phyloP scores from a whole-genome alignment of 2,797 vertebrate genomes.

The Rhinoraja longicauda region DNA sequence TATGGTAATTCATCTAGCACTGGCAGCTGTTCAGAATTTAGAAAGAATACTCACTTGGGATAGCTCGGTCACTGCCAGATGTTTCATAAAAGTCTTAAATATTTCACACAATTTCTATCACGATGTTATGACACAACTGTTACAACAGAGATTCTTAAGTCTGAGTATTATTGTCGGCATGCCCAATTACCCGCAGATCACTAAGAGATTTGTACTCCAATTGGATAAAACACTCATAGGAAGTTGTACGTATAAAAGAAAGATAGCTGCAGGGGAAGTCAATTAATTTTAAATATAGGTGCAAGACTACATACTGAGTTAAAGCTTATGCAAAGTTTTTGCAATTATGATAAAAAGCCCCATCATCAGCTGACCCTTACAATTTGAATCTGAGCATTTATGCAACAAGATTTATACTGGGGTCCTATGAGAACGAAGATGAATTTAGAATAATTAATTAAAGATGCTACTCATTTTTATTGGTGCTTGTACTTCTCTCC shows the following conservation, averaged over 20 bases:
- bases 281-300: neutral
- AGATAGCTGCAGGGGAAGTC: neutral
- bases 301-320: neutral
- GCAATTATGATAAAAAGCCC: neutral
- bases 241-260: neutral
- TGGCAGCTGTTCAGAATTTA: slow-evolving; percentile 28
- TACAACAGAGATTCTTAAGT: slow-evolving; percentile 21
- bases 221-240: slow-evolving; percentile 21
- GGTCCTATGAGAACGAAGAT: too few species aligned
- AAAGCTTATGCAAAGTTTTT: neutral
- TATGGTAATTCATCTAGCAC: slow-evolving; percentile 8
- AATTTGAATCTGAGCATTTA: neutral
- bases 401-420: neutral
- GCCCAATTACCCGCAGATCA: neutral
- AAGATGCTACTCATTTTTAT: too few species aligned
- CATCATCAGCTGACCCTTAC: neutral
- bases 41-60: neutral
- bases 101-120: slow-evolving; percentile 22
- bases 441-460: too few species aligned
- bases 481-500: too few species aligned
- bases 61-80: slow-evolving; percentile 20
- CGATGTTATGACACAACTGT: neutral
- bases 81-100: slow-evolving; percentile 37
- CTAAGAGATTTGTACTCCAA: neutral
- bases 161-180: slow-evolving; percentile 6